phyloP scores from a whole-genome alignment of 30 jellyfish, hydroid and myxozoan species.

The Hydractinia echinata region DNA sequence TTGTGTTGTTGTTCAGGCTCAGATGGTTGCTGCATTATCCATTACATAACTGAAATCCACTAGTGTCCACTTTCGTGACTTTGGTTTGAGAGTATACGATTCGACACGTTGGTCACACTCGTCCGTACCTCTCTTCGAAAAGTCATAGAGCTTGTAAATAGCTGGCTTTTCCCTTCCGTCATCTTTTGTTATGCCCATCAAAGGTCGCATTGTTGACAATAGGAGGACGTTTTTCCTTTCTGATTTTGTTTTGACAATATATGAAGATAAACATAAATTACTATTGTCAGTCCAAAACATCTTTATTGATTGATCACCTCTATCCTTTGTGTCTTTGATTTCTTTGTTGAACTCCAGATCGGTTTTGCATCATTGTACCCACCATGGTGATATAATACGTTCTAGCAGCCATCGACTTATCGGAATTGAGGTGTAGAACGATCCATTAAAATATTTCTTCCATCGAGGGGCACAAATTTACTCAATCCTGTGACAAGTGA shows the following conservation, averaged over 20 bases:
- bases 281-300: slow-evolving; percentile 1
- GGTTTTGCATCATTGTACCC: slow-evolving; percentile 20
- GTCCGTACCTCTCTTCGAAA: too few relatives aligned
- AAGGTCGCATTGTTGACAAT: too few relatives aligned
- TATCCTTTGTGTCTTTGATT: slow-evolving; percentile 19
- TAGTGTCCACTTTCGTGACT: too few relatives aligned
- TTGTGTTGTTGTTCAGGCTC: too few relatives aligned
- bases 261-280: neutral
- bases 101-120: too few relatives aligned
- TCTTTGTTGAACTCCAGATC: slow-evolving; percentile 26
- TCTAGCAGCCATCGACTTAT: slow-evolving; percentile 22
- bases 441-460: slow-evolving; percentile 28
- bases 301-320: neutral
- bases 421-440: neutral
- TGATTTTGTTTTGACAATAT: slow-evolving; percentile 28
- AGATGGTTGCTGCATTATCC: too few relatives aligned
- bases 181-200: too few relatives aligned
- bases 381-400: slow-evolving; percentile 14
- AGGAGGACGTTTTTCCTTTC: too few relatives aligned
- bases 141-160: too few relatives aligned
- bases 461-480: neutral
- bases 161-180: too few relatives aligned
- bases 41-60: too few relatives aligned
- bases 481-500: neutral
- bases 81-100: too few relatives aligned